These are phyloP conservation scores for Ophioninae sp. DNA, from an alignment of 2,888 invertebrate species.

Conservation along the genomic window DNA sequence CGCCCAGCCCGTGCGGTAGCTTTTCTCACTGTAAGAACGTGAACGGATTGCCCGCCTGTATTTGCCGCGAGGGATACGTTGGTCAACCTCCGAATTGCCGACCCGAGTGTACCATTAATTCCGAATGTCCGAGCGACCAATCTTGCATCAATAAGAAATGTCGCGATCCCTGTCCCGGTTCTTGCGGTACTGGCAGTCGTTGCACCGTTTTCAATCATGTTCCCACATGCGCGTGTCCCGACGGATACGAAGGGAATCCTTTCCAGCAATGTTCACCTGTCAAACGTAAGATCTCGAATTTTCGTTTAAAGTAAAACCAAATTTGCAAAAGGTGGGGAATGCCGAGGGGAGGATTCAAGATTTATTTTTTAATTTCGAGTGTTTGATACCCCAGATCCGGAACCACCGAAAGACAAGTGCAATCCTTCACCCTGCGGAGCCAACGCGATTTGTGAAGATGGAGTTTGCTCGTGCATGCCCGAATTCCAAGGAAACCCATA, in stretches of 20 bases:
- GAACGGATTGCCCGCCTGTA: conserved; percentile 80
- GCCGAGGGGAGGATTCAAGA: too few relatives aligned
- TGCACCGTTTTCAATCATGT: conserved; percentile 82
- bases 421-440: conserved; percentile 89
- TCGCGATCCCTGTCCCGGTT: conserved; percentile 83
- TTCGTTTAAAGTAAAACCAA: conserved; percentile 76
- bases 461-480: conserved; percentile 87
- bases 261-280: conserved; percentile 90
- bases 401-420: conserved; percentile 84
- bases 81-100: conserved; percentile 81
- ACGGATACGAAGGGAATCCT: conserved; percentile 80
- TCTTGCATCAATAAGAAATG: conserved; percentile 82
- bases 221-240: conserved; percentile 83
- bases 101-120: conserved; percentile 81
- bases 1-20: conserved; percentile 85
- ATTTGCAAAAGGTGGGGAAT: too few relatives aligned
- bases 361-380: neutral
- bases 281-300: conserved; percentile 86
- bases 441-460: conserved; percentile 87
- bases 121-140: conserved; percentile 81
- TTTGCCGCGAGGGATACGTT: conserved; percentile 79
- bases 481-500: conserved; percentile 90
- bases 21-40: conserved; percentile 80
- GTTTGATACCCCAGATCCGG: conserved; percentile 7
- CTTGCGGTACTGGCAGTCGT: conserved; percentile 81